A percentile compares a stretch with the other conserved stretches of the same genome.
Conservation (phyloP, 2,888 invertebrate species). For the Malachius bipustulatus region DNA sequence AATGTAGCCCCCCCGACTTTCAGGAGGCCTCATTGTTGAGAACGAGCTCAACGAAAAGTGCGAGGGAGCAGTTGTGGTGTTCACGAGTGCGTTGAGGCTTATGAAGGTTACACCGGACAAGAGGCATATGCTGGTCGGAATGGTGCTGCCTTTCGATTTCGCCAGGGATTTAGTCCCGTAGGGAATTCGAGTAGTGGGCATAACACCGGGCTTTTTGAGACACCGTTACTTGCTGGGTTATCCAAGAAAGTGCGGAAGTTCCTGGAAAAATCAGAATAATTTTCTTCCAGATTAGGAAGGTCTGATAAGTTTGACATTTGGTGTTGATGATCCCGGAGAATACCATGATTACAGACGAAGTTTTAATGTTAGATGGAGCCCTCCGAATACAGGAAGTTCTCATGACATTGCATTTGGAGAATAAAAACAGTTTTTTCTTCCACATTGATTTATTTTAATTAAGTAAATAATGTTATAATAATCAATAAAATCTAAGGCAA, state of each 20-base stretch:
- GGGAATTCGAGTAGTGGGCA: constrained; percentile 70
- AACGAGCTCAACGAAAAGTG: constrained; percentile 74
- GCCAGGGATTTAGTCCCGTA: constrained; percentile 77
- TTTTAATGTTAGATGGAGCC: constrained; percentile 75
- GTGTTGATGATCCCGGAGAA: constrained; percentile 78
- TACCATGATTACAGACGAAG: constrained; percentile 84
- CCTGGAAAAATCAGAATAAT: constrained; percentile 69
- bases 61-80: constrained; percentile 86
- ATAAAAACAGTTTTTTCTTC: no score
- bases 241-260: constrained; percentile 75
- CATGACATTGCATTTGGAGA: no score
- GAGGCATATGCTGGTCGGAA: constrained; percentile 88
- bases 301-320: constrained; percentile 77
- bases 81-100: constrained; percentile 93
- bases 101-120: constrained; percentile 93
- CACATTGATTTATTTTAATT: no score
- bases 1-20: constrained; percentile 81
- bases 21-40: constrained; percentile 69
- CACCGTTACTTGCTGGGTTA: constrained; percentile 62
- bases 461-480: no score
- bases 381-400: constrained; percentile 57
- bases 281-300: constrained; percentile 68
- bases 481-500: no score
- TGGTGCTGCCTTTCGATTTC: constrained; percentile 75
- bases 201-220: constrained; percentile 78